Conservation (phyloP, 2,888 invertebrate genomes). For the Abrostola tripartita region DNA sequence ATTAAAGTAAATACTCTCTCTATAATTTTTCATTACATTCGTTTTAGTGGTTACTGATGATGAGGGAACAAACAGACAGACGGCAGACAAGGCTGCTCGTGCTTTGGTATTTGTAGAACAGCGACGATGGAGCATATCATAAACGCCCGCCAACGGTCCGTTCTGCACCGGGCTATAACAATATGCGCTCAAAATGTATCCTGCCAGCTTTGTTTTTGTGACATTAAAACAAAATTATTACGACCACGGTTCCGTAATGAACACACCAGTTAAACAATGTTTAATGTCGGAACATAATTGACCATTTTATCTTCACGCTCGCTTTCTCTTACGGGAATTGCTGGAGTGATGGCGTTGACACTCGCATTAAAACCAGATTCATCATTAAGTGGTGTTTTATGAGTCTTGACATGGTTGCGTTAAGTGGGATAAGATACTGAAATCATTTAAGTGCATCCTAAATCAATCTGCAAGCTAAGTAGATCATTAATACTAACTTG, state of each 20-base stretch:
- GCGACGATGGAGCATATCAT: constrained; percentile 5
- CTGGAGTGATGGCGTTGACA: not conserved
- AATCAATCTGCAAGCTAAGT: not conserved
- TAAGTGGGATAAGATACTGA: not conserved
- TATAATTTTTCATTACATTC: too few relatives aligned
- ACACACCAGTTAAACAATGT: constrained; percentile 2
- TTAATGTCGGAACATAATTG: constrained; percentile 5
- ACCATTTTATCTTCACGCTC: constrained; percentile 2
- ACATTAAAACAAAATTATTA: constrained; percentile 42
- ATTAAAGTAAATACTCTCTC: too few relatives aligned
- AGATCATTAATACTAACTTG: not conserved
- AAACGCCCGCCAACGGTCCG: constrained; percentile 22
- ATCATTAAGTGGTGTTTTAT: not conserved
- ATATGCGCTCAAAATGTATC: constrained; percentile 38
- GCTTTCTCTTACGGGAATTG: constrained; percentile 6
- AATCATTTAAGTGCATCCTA: not conserved
- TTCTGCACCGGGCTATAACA: constrained; percentile 21
- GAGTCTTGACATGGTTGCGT: not conserved
- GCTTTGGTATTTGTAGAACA: too few relatives aligned
- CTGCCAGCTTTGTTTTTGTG: constrained; percentile 47
- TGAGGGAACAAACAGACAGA: too few relatives aligned
- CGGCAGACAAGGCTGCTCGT: too few relatives aligned
- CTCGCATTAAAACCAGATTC: constrained; percentile 3
- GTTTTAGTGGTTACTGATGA: too few relatives aligned
- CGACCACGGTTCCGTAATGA: constrained; percentile 16